Percentiles rank a stretch among this genome's conserved stretches.
phyloP scores from a whole-genome alignment of 2,888 invertebrate species.

The Hypomecis punctinalis region DNA sequence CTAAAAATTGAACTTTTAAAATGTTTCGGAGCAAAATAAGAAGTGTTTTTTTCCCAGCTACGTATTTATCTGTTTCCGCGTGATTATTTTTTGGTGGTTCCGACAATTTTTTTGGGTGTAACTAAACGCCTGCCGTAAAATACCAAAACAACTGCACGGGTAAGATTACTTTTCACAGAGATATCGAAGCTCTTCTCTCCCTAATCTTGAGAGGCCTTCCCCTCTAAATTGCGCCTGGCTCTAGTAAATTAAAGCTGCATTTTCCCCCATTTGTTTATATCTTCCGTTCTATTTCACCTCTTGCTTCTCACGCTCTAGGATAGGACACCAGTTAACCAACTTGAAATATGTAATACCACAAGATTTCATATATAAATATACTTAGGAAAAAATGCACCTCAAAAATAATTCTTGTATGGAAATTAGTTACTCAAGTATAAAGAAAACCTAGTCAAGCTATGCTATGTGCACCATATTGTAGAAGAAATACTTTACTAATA shows the following conservation, averaged over 20 bases:
- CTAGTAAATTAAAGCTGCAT: constrained; percentile 34
- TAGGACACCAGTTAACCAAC: constrained; percentile 9
- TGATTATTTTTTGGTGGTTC: neutral
- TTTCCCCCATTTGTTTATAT: constrained; percentile 33
- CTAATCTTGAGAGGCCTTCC: neutral
- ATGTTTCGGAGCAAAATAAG: constrained; percentile 1
- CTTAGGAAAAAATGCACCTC: too few relatives aligned
- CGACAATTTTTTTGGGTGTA: neutral
- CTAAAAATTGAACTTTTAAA: constrained; percentile 11
- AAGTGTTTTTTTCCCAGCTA: neutral
- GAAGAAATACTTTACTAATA: too few relatives aligned
- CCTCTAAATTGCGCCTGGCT: constrained; percentile 26
- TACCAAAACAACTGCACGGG: constrained; percentile 11
- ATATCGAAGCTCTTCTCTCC: neutral
- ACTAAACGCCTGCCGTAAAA: constrained; percentile 5
- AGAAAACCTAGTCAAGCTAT: too few relatives aligned
- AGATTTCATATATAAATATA: too few relatives aligned
- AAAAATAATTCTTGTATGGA: too few relatives aligned
- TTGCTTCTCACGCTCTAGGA: constrained; percentile 5
- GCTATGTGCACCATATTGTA: too few relatives aligned
- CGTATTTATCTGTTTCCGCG: neutral
- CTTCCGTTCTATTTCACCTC: constrained; percentile 28
- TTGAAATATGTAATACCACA: neutral
- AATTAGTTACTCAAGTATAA: too few relatives aligned
- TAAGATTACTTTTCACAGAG: constrained; percentile 13